Percentiles rank a stretch among this genome's conserved stretches.
Conservation (phyloP, 2,888 invertebrate species). For the Pristionchus maxplancki region DNA sequence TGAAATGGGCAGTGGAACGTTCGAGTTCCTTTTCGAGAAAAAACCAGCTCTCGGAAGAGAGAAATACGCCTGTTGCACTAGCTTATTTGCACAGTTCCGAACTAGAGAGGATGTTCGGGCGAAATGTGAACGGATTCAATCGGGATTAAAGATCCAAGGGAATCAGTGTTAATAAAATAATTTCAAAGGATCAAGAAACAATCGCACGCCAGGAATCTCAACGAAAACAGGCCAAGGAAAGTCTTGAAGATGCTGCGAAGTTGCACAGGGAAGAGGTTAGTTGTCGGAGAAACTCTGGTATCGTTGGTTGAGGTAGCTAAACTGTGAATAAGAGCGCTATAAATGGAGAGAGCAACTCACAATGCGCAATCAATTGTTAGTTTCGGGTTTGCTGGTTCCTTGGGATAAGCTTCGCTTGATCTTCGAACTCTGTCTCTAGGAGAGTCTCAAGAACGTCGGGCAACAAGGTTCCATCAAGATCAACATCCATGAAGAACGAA, state of each 20-base stretch:
- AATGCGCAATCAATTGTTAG: no score
- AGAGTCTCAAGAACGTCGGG: not conserved
- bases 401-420: not conserved
- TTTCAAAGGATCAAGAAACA: not conserved
- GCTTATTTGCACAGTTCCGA: slow-evolving; percentile 17
- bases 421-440: slow-evolving; percentile 10
- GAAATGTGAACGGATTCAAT: not conserved
- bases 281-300: no score
- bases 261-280: slow-evolving; percentile 13
- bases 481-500: slow-evolving; percentile 49
- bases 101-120: not conserved
- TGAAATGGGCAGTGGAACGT: not conserved
- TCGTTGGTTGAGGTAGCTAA: not conserved
- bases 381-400: not conserved
- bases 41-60: slow-evolving; percentile 13
- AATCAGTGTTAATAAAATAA: not conserved
- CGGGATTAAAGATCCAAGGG: not conserved
- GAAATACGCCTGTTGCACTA: not conserved
- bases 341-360: no score
- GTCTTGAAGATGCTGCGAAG: not conserved
- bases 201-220: not conserved
- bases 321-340: not conserved
- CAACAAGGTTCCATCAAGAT: slow-evolving; percentile 40
- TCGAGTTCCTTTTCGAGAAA: not conserved
- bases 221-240: not conserved